Base-by-base conservation (phyloP, 92 coral and sea anemone species). In the Desmophyllum pertusum region DNA sequence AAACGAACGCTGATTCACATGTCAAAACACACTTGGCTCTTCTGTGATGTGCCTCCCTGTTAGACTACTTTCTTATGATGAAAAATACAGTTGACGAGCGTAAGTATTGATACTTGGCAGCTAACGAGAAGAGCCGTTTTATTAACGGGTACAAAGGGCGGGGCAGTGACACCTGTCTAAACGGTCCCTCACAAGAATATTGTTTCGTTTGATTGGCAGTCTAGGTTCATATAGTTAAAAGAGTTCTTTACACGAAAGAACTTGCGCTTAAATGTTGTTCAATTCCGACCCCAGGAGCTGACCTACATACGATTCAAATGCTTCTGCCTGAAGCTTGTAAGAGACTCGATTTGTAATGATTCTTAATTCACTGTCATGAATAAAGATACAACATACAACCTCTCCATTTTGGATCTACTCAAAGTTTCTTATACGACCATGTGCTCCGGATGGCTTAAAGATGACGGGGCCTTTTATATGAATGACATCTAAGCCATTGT, bases 11-110 rank as follows among this genome's bases (percentile, higher is more conserved):
- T 73, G 64, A 82, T 82, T 82, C 71, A 82, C 55, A 73, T 73
- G 86, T 82, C 86, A 82, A 82, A 81, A 72, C 50, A 39, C 79
- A 82, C 78, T 71, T 71, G 79, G 79, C 38, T 25, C 70, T 42
- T 82, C 86, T 82, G 86, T 82, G 72, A 55, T 82, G 8, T 82
- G 71, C 79, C 77, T 71, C 86, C 86, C 86, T 82, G 70, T 82
- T 53, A 57, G 79, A 45, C 43, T 82, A 72, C 51, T 69, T 80
- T 52, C 68, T 70, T 19, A 48, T 51, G 41, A 68, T 73, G 71
- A 62, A 62, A 48, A 51, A 62, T 55, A 72, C 78, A 82, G 77
- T 55, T 73, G 72, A 57, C 72, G 27, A 45, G 17, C 59, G 79
- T 30, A 43, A 71, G 78, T 71, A 82, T 73, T 82, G 86, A 82